A percentile compares a stretch with the other conserved stretches of the same genome.
Evolutionary conservation across 2,797 vertebrate genomes (phyloP).

Genomic region (Chiloscyllium punctatum): DNA sequence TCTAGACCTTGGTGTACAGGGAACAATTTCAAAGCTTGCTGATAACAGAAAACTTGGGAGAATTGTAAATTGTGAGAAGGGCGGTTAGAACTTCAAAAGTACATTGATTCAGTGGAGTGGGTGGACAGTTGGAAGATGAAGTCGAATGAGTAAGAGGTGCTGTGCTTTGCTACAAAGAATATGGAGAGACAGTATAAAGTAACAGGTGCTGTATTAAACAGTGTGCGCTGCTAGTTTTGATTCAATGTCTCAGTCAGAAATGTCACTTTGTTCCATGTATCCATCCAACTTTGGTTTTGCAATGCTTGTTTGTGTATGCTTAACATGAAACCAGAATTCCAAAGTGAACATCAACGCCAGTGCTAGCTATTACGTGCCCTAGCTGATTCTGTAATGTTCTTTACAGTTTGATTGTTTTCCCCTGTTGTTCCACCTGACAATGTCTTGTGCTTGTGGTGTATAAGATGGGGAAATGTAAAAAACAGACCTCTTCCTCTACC

Average conservation of each 20-base stretch:
- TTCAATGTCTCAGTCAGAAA: neutral
- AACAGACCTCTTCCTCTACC: neutral
- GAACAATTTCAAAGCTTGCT: too few relatives aligned
- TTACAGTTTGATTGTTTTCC: neutral
- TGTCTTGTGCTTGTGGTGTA: neutral
- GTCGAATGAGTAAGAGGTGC: too few relatives aligned
- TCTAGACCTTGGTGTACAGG: too few relatives aligned
- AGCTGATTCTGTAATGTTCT: neutral
- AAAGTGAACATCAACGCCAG: neutral
- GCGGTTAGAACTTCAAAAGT: too few relatives aligned
- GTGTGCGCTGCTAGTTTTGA: neutral
- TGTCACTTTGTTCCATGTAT: neutral
- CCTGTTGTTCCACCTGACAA: neutral
- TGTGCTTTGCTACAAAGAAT: too few relatives aligned
- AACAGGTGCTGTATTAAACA: neutral
- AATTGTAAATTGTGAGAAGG: too few relatives aligned
- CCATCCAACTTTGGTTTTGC: neutral
- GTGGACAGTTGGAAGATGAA: too few relatives aligned
- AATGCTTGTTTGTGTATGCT: neutral
- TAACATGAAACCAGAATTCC: neutral
- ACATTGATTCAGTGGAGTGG: too few relatives aligned
- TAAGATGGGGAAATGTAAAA: neutral
- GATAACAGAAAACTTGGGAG: too few relatives aligned
- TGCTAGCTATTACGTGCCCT: neutral
- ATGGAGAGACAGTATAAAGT: too few relatives aligned